A percentile compares a stretch with the other conserved stretches of the same genome.
These are phyloP conservation scores for Drosophila nigrodunni DNA, from an alignment of 1,140 invertebrate species.

Conservation along the genomic window DNA sequence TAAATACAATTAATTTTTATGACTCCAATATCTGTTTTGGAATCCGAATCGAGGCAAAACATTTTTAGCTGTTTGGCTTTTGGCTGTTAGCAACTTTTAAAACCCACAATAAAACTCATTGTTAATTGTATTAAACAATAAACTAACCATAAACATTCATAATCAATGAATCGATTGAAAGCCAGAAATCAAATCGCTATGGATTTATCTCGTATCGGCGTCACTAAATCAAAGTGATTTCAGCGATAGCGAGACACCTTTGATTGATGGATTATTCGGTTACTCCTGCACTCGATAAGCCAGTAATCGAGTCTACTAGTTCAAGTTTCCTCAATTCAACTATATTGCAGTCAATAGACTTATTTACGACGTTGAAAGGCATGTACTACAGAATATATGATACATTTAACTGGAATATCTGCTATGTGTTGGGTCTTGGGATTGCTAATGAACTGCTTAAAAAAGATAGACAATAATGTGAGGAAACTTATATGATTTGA, in stretches of 20 bases:
- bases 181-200: slow-evolving; percentile 47
- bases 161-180: slow-evolving; percentile 52
- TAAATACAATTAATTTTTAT: slow-evolving; percentile 36
- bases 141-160: slow-evolving; percentile 55
- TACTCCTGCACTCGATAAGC: slow-evolving; percentile 27
- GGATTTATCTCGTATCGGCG: slow-evolving; percentile 33
- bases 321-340: not conserved
- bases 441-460: too few species aligned
- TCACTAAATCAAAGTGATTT: slow-evolving; percentile 48
- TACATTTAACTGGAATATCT: not conserved
- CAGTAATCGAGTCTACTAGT: slow-evolving; percentile 1
- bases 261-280: slow-evolving; percentile 53
- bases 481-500: not conserved
- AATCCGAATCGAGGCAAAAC: slow-evolving; percentile 14
- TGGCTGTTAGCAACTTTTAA: slow-evolving; percentile 37
- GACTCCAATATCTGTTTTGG: slow-evolving; percentile 26
- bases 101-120: slow-evolving; percentile 49
- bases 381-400: not conserved
- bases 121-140: slow-evolving; percentile 64
- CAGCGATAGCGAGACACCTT: slow-evolving; percentile 45
- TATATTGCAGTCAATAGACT: not conserved
- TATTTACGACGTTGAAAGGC: not conserved
- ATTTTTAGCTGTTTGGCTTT: slow-evolving; percentile 8
- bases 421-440: too few species aligned
- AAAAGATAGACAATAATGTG: not conserved